Conservation (phyloP, 2,113 vertebrate species). For the Salvelinus alpinus region DNA sequence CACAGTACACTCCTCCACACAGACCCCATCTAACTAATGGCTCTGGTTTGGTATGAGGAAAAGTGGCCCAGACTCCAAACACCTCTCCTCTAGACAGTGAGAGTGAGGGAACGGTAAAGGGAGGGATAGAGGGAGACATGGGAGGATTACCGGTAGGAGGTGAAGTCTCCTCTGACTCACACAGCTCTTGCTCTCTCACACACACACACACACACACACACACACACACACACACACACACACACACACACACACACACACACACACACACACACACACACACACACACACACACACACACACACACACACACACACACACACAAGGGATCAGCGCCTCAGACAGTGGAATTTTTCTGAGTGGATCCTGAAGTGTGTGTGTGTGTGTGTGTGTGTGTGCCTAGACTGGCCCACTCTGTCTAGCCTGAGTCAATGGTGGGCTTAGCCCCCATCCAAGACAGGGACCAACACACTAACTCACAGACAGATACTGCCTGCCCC, state of each 20-base stretch:
- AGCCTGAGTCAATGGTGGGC: slow-evolving; percentile 10
- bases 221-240: too few species aligned
- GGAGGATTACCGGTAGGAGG: slow-evolving; percentile 15
- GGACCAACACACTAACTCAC: not conserved
- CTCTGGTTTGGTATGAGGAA: too few species aligned
- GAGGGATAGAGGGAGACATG: slow-evolving; percentile 1
- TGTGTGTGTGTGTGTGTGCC: slow-evolving; percentile 10
- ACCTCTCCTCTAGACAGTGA: not conserved
- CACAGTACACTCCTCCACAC: not conserved
- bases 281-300: too few species aligned
- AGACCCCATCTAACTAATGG: slow-evolving; percentile 33
- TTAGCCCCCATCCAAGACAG: not conserved
- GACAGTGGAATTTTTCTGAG: slow-evolving; percentile 31
- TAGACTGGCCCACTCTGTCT: slow-evolving; percentile 27
- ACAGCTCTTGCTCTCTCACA: too few species aligned
- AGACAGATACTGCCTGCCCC: not conserved
- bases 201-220: too few species aligned
- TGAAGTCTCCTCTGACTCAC: slow-evolving; percentile 7
- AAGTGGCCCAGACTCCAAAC: not conserved
- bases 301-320: not conserved
- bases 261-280: too few species aligned
- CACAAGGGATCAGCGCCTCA: slow-evolving; percentile 12
- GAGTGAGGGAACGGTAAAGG: slow-evolving; percentile 4
- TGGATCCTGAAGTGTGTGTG: slow-evolving; percentile 19
- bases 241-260: too few species aligned